Conservation (phyloP, 2,797 vertebrate genomes). For the Argentina silus region DNA sequence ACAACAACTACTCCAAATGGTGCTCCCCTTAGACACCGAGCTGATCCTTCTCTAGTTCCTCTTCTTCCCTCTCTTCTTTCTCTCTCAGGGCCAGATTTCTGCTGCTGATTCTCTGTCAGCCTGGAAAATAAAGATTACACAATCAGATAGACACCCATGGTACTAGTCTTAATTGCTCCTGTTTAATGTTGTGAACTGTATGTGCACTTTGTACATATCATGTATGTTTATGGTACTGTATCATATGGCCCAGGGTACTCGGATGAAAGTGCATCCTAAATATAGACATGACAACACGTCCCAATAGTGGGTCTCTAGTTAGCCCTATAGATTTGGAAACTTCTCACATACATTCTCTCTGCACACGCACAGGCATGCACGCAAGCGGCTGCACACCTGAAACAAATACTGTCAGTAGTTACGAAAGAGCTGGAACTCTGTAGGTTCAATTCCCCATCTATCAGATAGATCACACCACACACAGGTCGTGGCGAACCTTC, state of each 20-base stretch:
- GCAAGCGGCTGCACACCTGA: background rate
- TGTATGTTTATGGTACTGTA: background rate
- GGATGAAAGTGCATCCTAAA: background rate
- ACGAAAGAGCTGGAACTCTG: background rate
- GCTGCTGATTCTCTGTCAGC: background rate
- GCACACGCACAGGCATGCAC: background rate
- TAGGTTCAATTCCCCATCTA: too few relatives aligned
- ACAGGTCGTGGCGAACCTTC: background rate
- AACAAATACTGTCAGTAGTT: constrained; percentile 2
- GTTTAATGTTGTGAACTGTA: background rate
- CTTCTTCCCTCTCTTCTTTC: background rate
- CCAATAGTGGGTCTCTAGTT: background rate
- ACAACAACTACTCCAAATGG: background rate
- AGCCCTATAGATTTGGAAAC: background rate
- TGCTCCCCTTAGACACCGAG: too few relatives aligned
- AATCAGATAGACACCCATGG: background rate
- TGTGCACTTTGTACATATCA: background rate
- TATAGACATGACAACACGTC: background rate
- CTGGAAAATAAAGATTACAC: constrained; percentile 1
- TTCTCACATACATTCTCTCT: background rate
- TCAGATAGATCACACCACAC: background rate
- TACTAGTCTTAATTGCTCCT: background rate
- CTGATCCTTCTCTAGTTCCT: background rate
- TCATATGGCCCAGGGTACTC: background rate
- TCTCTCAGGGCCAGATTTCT: background rate